Percentiles rank a stretch among this genome's conserved stretches.
Evolutionary conservation across 1,140 invertebrate species (phyloP).

Genomic region (Phthorimaea operculella): DNA sequence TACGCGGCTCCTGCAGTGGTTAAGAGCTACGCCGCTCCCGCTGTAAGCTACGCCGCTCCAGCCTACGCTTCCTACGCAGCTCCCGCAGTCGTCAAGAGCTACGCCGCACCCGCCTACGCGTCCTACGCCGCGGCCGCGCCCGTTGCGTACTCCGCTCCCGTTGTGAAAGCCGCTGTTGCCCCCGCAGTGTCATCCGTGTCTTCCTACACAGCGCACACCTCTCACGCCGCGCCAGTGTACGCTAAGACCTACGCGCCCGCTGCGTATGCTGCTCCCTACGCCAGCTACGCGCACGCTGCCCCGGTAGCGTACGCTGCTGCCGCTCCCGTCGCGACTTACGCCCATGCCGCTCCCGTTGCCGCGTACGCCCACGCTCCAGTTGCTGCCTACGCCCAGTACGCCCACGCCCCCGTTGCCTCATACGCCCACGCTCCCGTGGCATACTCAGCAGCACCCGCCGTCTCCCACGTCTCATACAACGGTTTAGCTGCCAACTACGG

Average conservation of each 20-base stretch:
- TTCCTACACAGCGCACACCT: constrained; percentile 45
- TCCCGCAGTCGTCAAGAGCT: constrained; percentile 24
- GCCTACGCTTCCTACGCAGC: constrained; percentile 27
- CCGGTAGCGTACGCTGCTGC: constrained; percentile 23
- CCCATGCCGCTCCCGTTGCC: constrained; percentile 19
- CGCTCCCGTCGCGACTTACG: constrained; percentile 21
- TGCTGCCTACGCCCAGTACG: constrained; percentile 24
- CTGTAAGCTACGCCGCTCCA: constrained; percentile 4
- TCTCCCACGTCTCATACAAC: constrained; percentile 31
- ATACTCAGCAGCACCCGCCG: constrained; percentile 35
- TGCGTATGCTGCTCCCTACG: constrained; percentile 12
- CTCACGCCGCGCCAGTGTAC: constrained; percentile 35
- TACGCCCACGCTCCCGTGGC: constrained; percentile 14
- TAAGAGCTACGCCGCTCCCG: constrained; percentile 10
- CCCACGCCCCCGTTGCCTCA: not conserved
- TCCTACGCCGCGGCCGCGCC: constrained; percentile 27
- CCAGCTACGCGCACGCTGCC: constrained; percentile 12
- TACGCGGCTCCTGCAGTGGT: constrained; percentile 3
- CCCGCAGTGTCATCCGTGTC: constrained; percentile 48
- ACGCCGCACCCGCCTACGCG: constrained; percentile 29
- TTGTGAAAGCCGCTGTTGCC: constrained; percentile 36
- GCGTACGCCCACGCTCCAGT: constrained; percentile 24
- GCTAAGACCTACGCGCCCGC: constrained; percentile 34
- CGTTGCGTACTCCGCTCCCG: constrained; percentile 24
- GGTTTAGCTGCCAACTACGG: constrained; percentile 28